A percentile compares a stretch with the other conserved stretches of the same genome.
phyloP scores from a whole-genome alignment of 1,140 invertebrate genomes.

The Chymomyza costata region DNA sequence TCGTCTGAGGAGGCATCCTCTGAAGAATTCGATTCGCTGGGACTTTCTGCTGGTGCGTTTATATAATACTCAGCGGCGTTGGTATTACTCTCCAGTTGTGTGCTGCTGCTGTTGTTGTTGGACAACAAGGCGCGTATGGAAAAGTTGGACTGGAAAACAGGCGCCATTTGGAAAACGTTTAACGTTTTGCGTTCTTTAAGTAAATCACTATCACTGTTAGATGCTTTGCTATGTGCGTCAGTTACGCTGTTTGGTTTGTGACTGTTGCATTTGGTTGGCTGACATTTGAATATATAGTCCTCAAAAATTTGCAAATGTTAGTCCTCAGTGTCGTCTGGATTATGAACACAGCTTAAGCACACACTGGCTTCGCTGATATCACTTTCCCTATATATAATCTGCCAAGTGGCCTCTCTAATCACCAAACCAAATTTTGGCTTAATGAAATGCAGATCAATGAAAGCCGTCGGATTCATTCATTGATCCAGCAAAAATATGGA shows the following conservation, averaged over 20 bases:
- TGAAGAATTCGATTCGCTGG: slow-evolving; percentile 34
- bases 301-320: too few relatives aligned
- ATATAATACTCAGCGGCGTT: slow-evolving; percentile 5
- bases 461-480: slow-evolving; percentile 62
- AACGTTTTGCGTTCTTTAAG: too few relatives aligned
- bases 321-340: too few relatives aligned
- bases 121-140: slow-evolving; percentile 46
- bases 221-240: too few relatives aligned
- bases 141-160: slow-evolving; percentile 50
- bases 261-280: too few relatives aligned
- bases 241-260: too few relatives aligned
- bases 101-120: neutral
- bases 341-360: too few relatives aligned
- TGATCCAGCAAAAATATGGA: slow-evolving; percentile 30
- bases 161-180: too few relatives aligned
- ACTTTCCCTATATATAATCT: too few relatives aligned
- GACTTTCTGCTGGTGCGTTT: neutral
- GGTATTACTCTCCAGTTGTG: neutral
- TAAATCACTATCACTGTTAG: too few relatives aligned
- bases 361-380: too few relatives aligned
- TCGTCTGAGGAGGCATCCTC: slow-evolving; percentile 43
- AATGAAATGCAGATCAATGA: slow-evolving; percentile 48
- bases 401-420: slow-evolving; percentile 8
- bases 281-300: too few relatives aligned
- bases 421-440: slow-evolving; percentile 3